These are phyloP conservation scores for Amia ocellicauda DNA, from an alignment of 2,113 vertebrate genomes.

Conservation along the genomic window DNA sequence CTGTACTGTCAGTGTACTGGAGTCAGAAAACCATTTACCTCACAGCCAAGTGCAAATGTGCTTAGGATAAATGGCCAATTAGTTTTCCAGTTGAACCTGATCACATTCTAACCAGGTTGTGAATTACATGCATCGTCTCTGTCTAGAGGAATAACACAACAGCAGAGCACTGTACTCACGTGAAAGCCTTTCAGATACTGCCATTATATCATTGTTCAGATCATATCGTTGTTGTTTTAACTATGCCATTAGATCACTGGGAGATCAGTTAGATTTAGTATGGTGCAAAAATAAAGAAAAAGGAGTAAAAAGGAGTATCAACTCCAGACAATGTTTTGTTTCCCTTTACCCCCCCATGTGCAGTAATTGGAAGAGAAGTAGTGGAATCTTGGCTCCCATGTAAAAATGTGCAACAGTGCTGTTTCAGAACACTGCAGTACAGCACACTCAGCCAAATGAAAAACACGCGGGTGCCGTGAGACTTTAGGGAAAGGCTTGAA, in stretches of 20 bases:
- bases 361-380: conserved; percentile 36
- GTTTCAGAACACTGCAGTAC: conserved; percentile 43
- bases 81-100: conserved; percentile 34
- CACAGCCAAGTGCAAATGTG: conserved; percentile 39
- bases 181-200: neutral
- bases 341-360: conserved; percentile 8
- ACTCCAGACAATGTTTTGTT: conserved; percentile 20
- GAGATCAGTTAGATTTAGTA: conserved; percentile 3
- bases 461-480: conserved; percentile 37
- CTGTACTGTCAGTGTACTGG: too few relatives aligned
- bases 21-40: too few relatives aligned
- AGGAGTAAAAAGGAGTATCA: conserved; percentile 20
- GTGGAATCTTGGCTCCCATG: conserved; percentile 57
- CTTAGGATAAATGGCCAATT: conserved; percentile 44
- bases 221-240: neutral
- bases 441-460: conserved; percentile 55
- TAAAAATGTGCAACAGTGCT: conserved; percentile 48
- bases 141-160: conserved; percentile 8
- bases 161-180: neutral
- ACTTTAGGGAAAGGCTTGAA: conserved; percentile 33
- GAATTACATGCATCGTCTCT: conserved; percentile 9
- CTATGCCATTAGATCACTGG: neutral
- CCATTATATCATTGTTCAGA: neutral
- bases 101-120: conserved; percentile 22
- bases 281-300: conserved; percentile 9